Conservation (phyloP, 2,113 vertebrate genomes). For the Siphamia tubifer region DNA sequence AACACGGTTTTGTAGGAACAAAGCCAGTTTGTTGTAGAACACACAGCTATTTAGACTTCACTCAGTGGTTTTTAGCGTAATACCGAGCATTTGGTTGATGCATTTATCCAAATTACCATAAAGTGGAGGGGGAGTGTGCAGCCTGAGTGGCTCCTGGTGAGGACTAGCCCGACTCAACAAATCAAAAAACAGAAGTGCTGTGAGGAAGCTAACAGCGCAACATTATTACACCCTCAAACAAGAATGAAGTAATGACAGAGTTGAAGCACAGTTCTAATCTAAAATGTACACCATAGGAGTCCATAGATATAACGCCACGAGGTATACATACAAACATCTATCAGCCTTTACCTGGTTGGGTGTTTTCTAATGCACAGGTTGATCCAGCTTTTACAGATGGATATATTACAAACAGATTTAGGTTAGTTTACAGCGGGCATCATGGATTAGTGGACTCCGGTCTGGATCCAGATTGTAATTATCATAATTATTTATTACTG, state of each 20-base stretch:
- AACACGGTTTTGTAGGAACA: conserved; percentile 8
- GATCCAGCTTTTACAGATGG: no score
- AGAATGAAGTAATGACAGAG: not conserved
- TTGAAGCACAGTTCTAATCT: no score
- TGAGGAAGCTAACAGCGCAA: not conserved
- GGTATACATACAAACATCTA: no score
- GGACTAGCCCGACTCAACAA: not conserved
- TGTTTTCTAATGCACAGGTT: no score
- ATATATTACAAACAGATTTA: no score
- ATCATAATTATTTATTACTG: no score
- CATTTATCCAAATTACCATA: not conserved
- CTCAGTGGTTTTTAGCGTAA: not conserved
- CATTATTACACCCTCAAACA: not conserved
- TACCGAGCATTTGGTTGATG: not conserved
- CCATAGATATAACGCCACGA: no score
- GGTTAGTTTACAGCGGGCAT: no score
- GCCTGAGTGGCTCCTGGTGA: not conserved
- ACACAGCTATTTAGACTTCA: not conserved
- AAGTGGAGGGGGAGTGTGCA: not conserved
- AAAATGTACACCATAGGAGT: no score
- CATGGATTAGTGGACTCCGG: no score
- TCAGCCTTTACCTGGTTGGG: no score
- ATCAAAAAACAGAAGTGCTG: not conserved
- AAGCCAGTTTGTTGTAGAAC: conserved; percentile 1
- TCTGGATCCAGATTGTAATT: no score